Evolutionary conservation across 2,888 invertebrate species (phyloP), one percentile per base, ranked within the genome.

Genomic region (Lycaena phlaeas): DNA sequence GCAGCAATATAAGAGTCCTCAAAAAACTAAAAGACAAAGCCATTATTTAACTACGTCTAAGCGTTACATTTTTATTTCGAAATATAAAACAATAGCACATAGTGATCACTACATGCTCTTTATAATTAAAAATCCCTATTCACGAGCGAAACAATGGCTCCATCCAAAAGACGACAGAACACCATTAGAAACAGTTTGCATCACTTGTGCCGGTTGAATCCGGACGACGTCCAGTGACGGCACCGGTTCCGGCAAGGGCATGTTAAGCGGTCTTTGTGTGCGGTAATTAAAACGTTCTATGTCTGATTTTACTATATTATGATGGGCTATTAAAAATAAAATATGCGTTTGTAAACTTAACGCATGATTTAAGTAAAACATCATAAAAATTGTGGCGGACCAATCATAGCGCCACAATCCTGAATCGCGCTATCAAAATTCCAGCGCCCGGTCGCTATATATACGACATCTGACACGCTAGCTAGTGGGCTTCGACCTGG

Each of bases 111-210:
- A 12, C 22, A 34, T 34, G 22, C 34, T 34, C 34, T 34, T 34
- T 34, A 22, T 22, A 34, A 34, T 34, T 22, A 34, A 34, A 34
- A 34, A 22, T 34, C 36, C 27, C 40, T 17, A 41, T 41, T 36
- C 40, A 36, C 22, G 36, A 18, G 10, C 14, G 22, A 27, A 41
- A 41, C 40, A 41, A 41, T 36, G 34, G 29, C 36, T 41, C 27
- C 36, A 41, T 41, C 27, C 28, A 41, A 41, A 41, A 41, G 41
- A 41, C 41, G 22, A 26, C 36, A 29, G 25, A 30, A 36, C 34
- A 34, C 34, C 22, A 34, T 34, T 34, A 34, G 12, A 9, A 11
- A 18, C 34, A 10, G 14, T 18, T 34, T 34, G 34, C 11, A 34
- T 22, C 12, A 14, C 11, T 12, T 12, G 7, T 11, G 2, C 2